Base-by-base conservation (phyloP, 2,797 vertebrate species). In the Bradypodion pumilum region DNA sequence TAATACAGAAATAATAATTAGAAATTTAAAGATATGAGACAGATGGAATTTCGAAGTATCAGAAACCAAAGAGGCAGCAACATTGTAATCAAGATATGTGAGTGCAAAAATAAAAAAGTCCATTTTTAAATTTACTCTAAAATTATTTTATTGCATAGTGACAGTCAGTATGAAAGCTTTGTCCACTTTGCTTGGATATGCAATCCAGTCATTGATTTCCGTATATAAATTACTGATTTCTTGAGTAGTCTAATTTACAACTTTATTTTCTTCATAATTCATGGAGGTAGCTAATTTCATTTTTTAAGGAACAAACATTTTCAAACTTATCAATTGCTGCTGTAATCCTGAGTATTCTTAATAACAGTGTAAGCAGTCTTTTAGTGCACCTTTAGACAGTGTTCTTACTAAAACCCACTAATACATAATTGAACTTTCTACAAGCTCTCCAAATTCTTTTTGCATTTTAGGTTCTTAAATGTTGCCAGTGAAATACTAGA, bases 341-440 rank as follows among this genome's bases (percentile, higher is more conserved):
- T 77, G 70, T 42, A 66, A 21, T 32, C 63, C 60, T 68, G 2
- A 0, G 70, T 68, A 73, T 85, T 78, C 65, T 44, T 16, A 75
- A n/a, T 60, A 62, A 52, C 29, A 27, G 42, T 63, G 65, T 21
- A 78, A 79, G 59, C 49, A 66, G 0, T 3, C 42, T 78, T 52
- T 40, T 0, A 0, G 32, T 35, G 49, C 72, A 87, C 77, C 35
- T 6, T 52, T 13, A 65, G 74, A 81, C 82, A 85, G 13, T 27
- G 16, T 32, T 59, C 44, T 70, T 32, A 80, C 46, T 77, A 40
- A 68, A 77, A 84, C 65, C 1, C 4, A 21, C 52, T 82, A 86
- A 63, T 70, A 84, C 80, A 72, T 74, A 40, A 52, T 72, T 87
- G n/a, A 0, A 62, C 56, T 81, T 89, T 77, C 44, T 86, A 15